Evolutionary conservation across 2,888 invertebrate genomes (phyloP).

Genomic region (Acholoe squamosa): DNA sequence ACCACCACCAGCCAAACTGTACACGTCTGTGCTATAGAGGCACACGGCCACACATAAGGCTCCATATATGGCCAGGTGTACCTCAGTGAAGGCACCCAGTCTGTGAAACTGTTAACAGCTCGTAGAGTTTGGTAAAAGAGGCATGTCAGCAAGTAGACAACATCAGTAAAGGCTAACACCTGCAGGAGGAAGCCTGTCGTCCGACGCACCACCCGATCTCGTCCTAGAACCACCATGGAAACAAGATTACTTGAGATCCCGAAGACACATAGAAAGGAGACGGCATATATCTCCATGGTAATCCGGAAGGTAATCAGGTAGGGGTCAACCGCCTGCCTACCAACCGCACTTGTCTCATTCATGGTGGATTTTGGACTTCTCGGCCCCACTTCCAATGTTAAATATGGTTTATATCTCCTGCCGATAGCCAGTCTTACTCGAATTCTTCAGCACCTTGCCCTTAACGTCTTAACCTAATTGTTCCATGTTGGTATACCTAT

Average conservation of each 20-base stretch:
- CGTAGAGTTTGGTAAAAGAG: conserved; percentile 70
- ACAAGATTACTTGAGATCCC: conserved; percentile 70
- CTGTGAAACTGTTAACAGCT: conserved; percentile 63
- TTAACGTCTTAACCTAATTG: too few relatives aligned
- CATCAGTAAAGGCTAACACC: conserved; percentile 69
- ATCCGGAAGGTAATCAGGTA: conserved; percentile 62
- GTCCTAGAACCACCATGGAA: conserved; percentile 70
- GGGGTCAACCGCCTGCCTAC: conserved; percentile 21
- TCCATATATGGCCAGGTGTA: conserved; percentile 68
- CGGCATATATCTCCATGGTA: conserved; percentile 69
- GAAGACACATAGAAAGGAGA: conserved; percentile 69
- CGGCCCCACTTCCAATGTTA: neutral
- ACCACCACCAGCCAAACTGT: conserved; percentile 71
- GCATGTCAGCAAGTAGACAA: conserved; percentile 69
- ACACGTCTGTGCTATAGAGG: conserved; percentile 70
- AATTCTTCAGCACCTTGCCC: too few relatives aligned
- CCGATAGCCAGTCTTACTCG: too few relatives aligned
- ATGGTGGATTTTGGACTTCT: neutral
- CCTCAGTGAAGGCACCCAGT: conserved; percentile 65
- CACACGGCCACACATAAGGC: conserved; percentile 70
- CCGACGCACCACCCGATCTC: conserved; percentile 66
- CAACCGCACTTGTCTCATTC: neutral
- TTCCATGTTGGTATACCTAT: too few relatives aligned
- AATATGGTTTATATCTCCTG: too few relatives aligned
- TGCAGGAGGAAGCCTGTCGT: conserved; percentile 72